Evolutionary conservation across 2,797 vertebrate species (phyloP).

Genomic region (Phalanger gymnotis): DNA sequence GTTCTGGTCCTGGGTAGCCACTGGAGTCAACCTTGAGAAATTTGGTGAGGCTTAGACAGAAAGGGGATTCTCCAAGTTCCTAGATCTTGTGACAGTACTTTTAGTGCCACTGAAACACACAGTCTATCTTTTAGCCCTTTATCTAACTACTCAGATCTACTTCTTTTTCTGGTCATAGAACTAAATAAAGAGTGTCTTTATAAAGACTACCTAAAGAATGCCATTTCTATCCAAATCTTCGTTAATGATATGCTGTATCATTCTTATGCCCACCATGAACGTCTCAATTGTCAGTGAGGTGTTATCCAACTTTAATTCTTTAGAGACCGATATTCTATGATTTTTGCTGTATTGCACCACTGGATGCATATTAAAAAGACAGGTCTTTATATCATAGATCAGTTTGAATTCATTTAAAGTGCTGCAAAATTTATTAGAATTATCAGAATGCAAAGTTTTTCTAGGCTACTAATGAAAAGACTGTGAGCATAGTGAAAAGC

Average conservation of each 20-base stretch:
- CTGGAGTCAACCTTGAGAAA: not conserved
- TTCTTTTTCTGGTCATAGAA: not conserved
- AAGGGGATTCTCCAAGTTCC: not conserved
- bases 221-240: not conserved
- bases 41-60: not conserved
- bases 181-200: not conserved
- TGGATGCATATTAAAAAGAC: not conserved
- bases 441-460: not conserved
- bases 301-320: not conserved
- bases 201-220: too few species aligned
- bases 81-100: not conserved
- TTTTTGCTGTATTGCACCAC: not conserved
- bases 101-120: not conserved
- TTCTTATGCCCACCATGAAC: not conserved
- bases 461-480: not conserved
- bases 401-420: not conserved
- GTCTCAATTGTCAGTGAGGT: not conserved
- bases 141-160: not conserved
- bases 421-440: not conserved
- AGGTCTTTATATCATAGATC: not conserved
- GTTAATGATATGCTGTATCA: not conserved
- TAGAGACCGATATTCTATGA: not conserved
- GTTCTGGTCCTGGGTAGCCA: not conserved
- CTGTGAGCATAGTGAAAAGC: not conserved
- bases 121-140: not conserved